phyloP scores from a whole-genome alignment of 2,888 invertebrate species.

The Cosmia trapezina region DNA sequence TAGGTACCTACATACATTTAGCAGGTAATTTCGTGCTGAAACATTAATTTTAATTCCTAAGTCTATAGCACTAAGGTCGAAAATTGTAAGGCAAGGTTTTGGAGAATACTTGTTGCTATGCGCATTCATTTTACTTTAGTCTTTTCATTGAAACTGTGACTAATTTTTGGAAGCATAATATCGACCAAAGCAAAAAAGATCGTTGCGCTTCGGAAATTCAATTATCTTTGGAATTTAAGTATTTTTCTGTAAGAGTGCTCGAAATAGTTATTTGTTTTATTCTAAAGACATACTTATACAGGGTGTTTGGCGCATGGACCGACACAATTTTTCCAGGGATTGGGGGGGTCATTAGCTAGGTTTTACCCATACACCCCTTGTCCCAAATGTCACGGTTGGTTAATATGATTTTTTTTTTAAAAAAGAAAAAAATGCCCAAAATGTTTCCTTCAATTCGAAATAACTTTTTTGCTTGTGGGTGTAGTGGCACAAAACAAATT shows the following conservation, averaged over 20 bases:
- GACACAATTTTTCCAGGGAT: no score
- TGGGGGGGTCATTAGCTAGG: no score
- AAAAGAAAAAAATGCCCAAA: no score
- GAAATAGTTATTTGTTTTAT: constrained; percentile 3
- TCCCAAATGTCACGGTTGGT: no score
- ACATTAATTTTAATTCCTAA: constrained; percentile 36
- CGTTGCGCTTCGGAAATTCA: constrained; percentile 53
- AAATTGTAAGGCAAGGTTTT: constrained; percentile 14
- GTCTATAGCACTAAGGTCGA: not conserved
- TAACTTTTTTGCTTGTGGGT: no score
- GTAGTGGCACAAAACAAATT: no score
- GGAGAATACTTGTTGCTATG: constrained; percentile 63
- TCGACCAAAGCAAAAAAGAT: constrained; percentile 36
- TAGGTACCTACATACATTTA: constrained; percentile 7
- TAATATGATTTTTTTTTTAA: no score
- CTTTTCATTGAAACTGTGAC: constrained; percentile 53
- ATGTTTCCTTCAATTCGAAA: no score
- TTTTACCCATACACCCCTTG: no score
- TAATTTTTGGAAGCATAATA: constrained; percentile 51
- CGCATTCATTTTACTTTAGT: constrained; percentile 47
- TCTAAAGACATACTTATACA: no score
- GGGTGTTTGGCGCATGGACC: no score
- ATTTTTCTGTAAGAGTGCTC: constrained; percentile 2
- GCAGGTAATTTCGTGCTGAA: constrained; percentile 13
- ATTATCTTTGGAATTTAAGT: constrained; percentile 42